Percentiles rank a stretch among this genome's conserved stretches.
Conservation (phyloP, 2,113 vertebrate species). For the Galbula dea region DNA sequence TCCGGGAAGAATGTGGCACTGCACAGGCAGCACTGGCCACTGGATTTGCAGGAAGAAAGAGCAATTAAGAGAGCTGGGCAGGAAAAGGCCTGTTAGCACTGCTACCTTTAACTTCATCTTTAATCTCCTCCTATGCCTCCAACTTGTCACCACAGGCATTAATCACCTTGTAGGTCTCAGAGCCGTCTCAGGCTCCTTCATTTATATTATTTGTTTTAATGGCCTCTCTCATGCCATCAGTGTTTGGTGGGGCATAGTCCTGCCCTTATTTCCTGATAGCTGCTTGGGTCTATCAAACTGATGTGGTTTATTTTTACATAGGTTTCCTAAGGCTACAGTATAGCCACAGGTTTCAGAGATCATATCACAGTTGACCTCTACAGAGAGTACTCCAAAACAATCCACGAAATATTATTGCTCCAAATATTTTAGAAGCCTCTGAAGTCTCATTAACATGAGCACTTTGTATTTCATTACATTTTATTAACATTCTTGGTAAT, state of each 20-base stretch:
- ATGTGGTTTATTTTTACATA: not conserved
- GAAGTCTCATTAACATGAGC: conserved; percentile 10
- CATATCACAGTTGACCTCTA: not conserved
- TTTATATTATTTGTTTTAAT: conserved; percentile 42
- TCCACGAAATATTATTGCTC: not conserved
- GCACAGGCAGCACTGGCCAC: not conserved
- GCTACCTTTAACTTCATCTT: conserved; percentile 62
- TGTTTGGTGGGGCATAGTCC: not conserved
- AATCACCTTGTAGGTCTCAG: conserved; percentile 47
- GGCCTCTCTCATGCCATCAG: not conserved
- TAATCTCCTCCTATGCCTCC: conserved; percentile 60
- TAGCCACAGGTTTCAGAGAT: not conserved
- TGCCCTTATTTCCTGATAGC: conserved; percentile 18
- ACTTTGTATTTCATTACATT: not conserved
- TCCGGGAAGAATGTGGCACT: not conserved
- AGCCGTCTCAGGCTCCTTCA: conserved; percentile 32
- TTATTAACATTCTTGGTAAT: conserved; percentile 8
- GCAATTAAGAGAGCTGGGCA: conserved; percentile 35
- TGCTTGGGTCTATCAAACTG: not conserved
- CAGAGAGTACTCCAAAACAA: not conserved
- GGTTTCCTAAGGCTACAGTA: not conserved
- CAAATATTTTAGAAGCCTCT: conserved; percentile 29
- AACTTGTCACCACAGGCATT: conserved; percentile 64
- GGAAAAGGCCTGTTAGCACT: conserved; percentile 64
- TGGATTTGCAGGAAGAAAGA: conserved; percentile 41